Conservation (phyloP, 2,888 invertebrate genomes). For the Drosophila recens region DNA sequence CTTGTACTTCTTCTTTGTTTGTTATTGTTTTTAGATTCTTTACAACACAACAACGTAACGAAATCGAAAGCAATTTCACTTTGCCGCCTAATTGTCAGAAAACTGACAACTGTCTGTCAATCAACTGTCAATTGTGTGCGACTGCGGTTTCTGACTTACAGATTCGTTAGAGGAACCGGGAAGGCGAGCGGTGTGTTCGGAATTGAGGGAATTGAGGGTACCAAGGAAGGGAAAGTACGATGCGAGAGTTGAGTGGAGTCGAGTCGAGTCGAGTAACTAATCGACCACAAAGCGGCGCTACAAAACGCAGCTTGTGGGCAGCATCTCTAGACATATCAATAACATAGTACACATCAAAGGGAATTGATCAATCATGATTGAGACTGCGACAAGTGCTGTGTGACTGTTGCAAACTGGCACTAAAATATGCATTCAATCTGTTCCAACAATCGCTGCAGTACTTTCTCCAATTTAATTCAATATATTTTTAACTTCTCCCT, state of each 20-base stretch:
- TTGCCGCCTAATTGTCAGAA: conserved; percentile 76
- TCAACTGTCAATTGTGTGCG: conserved; percentile 74
- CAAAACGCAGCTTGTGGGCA: conserved; percentile 50
- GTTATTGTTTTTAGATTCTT: conserved; percentile 14
- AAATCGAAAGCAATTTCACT: conserved; percentile 80
- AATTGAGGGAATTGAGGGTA: not conserved
- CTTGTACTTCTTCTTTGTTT: conserved; percentile 1
- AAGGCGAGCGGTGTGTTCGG: not conserved
- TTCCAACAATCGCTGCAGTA: not conserved
- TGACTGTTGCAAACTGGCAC: no score
- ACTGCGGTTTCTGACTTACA: conserved; percentile 47
- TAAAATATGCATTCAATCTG: not conserved
- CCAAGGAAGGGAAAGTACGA: conserved; percentile 23
- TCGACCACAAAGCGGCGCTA: conserved; percentile 65
- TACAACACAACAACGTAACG: conserved; percentile 22
- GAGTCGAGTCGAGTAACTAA: conserved; percentile 59
- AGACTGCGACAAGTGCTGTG: conserved; percentile 40
- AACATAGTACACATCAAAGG: conserved; percentile 6
- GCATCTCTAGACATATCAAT: conserved; percentile 51
- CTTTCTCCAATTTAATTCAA: not conserved
- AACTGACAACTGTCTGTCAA: conserved; percentile 77
- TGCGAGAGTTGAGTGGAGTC: conserved; percentile 11
- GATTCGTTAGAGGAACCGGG: not conserved
- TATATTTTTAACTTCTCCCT: not conserved
- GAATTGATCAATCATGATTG: conserved; percentile 35